Evolutionary conservation across 2,113 vertebrate species (phyloP).

Genomic region (Pseudolaguvia tuberculata): DNA sequence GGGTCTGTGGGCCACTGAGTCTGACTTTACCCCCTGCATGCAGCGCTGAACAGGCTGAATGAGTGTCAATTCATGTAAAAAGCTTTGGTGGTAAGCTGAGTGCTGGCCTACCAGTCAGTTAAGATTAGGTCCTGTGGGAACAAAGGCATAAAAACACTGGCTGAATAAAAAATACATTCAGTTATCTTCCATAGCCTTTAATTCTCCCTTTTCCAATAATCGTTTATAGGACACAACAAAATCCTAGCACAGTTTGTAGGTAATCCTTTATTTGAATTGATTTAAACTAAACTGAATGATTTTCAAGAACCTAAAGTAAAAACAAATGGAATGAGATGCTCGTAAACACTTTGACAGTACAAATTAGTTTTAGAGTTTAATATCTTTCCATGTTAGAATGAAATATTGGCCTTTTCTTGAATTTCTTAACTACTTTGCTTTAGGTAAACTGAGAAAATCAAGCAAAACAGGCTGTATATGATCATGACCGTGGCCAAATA

Average conservation of each 20-base stretch:
- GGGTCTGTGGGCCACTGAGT: slow-evolving; percentile 12
- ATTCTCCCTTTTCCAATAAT: slow-evolving; percentile 32
- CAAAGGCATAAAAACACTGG: slow-evolving; percentile 51
- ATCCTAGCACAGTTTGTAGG: not conserved
- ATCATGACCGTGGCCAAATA: not conserved
- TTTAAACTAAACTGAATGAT: not conserved
- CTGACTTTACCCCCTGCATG: not conserved
- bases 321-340: not conserved
- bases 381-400: not conserved
- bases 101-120: slow-evolving; percentile 55
- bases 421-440: not conserved
- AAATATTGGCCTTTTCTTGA: not conserved
- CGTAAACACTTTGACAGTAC: not conserved
- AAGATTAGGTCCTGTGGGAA: slow-evolving; percentile 56
- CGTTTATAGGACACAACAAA: not conserved
- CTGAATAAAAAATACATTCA: slow-evolving; percentile 34
- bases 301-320: not conserved
- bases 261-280: not conserved
- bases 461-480: not conserved
- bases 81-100: slow-evolving; percentile 58
- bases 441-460: not conserved
- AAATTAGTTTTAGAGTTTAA: not conserved
- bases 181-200: slow-evolving; percentile 39
- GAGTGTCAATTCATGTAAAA: slow-evolving; percentile 57
- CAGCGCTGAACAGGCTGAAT: slow-evolving; percentile 47